Conservation (phyloP, 2,888 invertebrate genomes). For the Apotomis betuletana region DNA sequence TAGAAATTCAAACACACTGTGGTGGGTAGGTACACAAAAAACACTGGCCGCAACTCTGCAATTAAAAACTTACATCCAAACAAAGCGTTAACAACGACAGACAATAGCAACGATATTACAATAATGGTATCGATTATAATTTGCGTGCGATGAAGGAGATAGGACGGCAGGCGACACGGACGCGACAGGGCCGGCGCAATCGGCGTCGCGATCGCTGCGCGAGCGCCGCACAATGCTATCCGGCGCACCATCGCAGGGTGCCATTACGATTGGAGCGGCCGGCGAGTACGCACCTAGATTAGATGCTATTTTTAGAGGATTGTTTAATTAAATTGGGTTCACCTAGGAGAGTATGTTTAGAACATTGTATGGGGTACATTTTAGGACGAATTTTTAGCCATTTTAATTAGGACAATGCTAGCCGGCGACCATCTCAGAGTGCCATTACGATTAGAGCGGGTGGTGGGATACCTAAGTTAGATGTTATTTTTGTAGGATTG, state of each 20-base stretch:
- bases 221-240: conserved; percentile 41
- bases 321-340: conserved; percentile 20
- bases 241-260: conserved; percentile 32
- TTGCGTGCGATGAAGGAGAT: conserved; percentile 39
- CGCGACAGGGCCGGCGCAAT: conserved; percentile 33
- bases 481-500: conserved; percentile 22
- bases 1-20: background rate
- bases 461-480: conserved; percentile 26
- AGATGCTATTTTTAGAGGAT: conserved; percentile 27
- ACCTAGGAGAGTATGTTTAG: background rate
- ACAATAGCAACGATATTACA: conserved; percentile 38
- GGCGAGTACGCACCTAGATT: conserved; percentile 28
- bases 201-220: conserved; percentile 36
- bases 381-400: background rate
- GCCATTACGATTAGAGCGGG: conserved; percentile 31
- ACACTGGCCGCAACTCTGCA: background rate
- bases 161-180: conserved; percentile 33
- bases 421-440: conserved; percentile 31
- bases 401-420: conserved; percentile 29
- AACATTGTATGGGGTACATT: background rate
- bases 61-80: conserved; percentile 33
- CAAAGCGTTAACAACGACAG: conserved; percentile 29
- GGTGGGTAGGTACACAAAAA: background rate
- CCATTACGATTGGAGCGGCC: conserved; percentile 32
- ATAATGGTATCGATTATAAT: conserved; percentile 42